phyloP scores from a whole-genome alignment of 1,140 invertebrate species.

The Carposina sasakii region DNA sequence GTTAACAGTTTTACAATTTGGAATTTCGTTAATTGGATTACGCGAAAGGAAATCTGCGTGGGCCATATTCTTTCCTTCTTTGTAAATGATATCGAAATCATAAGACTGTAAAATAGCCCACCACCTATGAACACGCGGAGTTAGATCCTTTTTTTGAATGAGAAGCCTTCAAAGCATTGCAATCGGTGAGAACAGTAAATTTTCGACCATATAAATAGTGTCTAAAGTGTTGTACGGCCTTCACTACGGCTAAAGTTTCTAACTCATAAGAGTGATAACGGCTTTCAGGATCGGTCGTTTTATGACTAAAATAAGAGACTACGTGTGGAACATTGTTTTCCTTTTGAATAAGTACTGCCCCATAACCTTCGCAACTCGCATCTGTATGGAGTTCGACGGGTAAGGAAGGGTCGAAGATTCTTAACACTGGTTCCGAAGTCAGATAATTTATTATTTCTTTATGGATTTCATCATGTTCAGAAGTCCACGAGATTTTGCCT shows the following conservation, averaged over 20 bases:
- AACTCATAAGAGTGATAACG: slow-evolving; percentile 56
- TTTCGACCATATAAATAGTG: slow-evolving; percentile 25
- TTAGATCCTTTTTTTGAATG: slow-evolving; percentile 30
- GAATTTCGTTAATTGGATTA: slow-evolving; percentile 6
- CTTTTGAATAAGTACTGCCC: slow-evolving; percentile 49
- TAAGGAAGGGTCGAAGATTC: slow-evolving; percentile 5
- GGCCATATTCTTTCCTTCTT: slow-evolving; percentile 8
- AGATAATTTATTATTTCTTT: background rate
- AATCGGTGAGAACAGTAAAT: slow-evolving; percentile 26
- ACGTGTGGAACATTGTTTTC: slow-evolving; percentile 3
- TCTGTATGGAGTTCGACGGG: slow-evolving; percentile 38
- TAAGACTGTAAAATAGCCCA: slow-evolving; percentile 35
- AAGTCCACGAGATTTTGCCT: background rate
- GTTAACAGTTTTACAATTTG: slow-evolving; percentile 8
- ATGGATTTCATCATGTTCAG: slow-evolving; percentile 14
- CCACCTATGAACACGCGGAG: slow-evolving; percentile 33
- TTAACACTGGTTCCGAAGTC: slow-evolving; percentile 4
- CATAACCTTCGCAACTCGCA: slow-evolving; percentile 37
- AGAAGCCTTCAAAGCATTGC: slow-evolving; percentile 23
- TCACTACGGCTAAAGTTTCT: slow-evolving; percentile 54
- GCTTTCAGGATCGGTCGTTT: slow-evolving; percentile 22
- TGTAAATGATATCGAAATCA: slow-evolving; percentile 19
- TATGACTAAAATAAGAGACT: slow-evolving; percentile 17
- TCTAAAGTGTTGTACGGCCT: slow-evolving; percentile 27
- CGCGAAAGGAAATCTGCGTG: slow-evolving; percentile 10